Percentiles rank a stretch among this genome's conserved stretches.
Conservation (phyloP, 2,113 vertebrate genomes). For the Macaca nemestrina region DNA sequence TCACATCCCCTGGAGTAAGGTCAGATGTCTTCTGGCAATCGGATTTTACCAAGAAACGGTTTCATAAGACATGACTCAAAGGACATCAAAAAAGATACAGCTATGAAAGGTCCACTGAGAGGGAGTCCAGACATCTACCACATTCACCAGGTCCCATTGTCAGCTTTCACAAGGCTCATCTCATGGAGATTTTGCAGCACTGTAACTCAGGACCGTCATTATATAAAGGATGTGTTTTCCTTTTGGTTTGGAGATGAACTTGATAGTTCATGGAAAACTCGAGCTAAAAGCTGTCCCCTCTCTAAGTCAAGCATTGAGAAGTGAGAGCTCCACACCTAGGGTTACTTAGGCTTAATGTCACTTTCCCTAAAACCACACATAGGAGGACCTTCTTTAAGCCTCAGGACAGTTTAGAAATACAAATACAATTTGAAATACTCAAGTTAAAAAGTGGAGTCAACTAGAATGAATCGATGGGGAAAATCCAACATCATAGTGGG, state of each 20-base stretch:
- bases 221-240: not conserved
- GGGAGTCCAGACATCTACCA: too few relatives aligned
- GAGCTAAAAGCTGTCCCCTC: not conserved
- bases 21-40: not conserved
- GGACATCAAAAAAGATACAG: not conserved
- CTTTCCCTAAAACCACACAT: not conserved
- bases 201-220: rapidly evolving
- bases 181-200: not conserved
- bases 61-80: not conserved
- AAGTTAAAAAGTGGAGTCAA: not conserved
- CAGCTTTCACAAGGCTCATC: not conserved
- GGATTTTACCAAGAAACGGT: not conserved
- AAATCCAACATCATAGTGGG: not conserved
- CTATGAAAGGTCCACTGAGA: not conserved
- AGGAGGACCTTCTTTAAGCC: not conserved
- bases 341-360: too few relatives aligned
- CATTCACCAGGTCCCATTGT: not conserved
- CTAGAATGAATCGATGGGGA: not conserved
- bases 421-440: not conserved
- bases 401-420: not conserved
- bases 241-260: not conserved
- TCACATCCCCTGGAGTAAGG: not conserved
- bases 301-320: not conserved
- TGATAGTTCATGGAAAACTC: too few relatives aligned
- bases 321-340: not conserved